Evolutionary conservation across 2,797 vertebrate genomes (phyloP).

Genomic region (Lutjanus argentimaculatus): DNA sequence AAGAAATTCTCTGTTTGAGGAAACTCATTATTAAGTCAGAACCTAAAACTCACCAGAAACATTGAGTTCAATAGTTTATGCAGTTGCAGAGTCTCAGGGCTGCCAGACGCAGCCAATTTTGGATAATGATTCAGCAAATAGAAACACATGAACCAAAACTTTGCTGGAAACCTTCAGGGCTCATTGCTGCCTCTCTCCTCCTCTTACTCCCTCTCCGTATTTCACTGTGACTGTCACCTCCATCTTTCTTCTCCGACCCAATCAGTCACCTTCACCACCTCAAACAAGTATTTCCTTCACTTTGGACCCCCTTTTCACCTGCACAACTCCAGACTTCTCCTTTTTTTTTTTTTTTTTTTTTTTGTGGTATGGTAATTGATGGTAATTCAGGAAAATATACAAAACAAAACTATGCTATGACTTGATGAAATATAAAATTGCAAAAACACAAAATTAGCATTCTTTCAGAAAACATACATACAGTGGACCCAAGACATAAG

Average conservation of each 20-base stretch:
- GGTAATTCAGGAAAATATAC: no score
- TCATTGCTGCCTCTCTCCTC: background rate
- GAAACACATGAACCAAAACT: slow-evolving; percentile 20
- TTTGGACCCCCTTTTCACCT: background rate
- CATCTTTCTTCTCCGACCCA: slow-evolving; percentile 45
- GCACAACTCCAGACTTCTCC: background rate
- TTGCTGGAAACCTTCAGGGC: background rate
- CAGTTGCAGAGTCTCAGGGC: background rate
- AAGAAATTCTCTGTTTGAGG: background rate
- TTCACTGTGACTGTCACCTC: slow-evolving; percentile 38
- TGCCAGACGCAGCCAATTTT: slow-evolving; percentile 11
- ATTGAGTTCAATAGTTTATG: slow-evolving; percentile 7
- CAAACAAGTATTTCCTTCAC: background rate
- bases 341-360: background rate
- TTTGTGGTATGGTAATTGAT: no score
- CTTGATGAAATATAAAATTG: no score
- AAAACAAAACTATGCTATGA: no score
- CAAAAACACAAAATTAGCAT: no score
- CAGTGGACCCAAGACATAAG: no score
- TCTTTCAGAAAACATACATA: no score
- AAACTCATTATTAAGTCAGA: slow-evolving; percentile 19
- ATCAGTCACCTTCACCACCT: slow-evolving; percentile 33
- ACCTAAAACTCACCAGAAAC: background rate
- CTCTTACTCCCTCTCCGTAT: slow-evolving; percentile 4
- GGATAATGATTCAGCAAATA: slow-evolving; percentile 30